These are phyloP conservation scores for Nesometra sesokonis DNA, from an alignment of 35 echinoderm and acorn worm genomes.

Conservation along the genomic window DNA sequence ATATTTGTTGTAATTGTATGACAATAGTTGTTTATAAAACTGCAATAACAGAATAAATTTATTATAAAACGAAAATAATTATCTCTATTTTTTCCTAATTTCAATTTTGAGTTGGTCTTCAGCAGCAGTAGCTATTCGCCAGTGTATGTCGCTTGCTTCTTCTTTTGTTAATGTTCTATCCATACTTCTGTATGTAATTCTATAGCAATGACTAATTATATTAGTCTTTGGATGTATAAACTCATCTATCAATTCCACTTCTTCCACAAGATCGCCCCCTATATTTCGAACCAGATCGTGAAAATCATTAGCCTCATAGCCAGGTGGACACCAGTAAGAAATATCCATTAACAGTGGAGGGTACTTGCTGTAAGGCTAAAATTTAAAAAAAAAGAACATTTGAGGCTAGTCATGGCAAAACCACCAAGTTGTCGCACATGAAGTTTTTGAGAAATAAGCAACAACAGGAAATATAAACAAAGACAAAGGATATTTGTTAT, in stretches of 20 bases:
- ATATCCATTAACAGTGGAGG: conserved; percentile 74
- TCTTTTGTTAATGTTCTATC: conserved; percentile 74
- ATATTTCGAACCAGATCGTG: conserved; percentile 70
- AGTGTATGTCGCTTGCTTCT: conserved; percentile 60
- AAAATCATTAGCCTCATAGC: conserved; percentile 78
- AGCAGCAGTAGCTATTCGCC: conserved; percentile 24
- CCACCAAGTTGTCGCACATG: too few species aligned
- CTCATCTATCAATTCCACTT: conserved; percentile 72
- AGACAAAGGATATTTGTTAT: too few species aligned
- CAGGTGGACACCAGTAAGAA: conserved; percentile 78
- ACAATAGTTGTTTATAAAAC: too few species aligned
- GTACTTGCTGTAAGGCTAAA: conserved; percentile 93
- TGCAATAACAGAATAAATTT: too few species aligned
- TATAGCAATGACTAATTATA: conserved; percentile 64
- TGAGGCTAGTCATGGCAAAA: too few species aligned
- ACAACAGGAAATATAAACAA: too few species aligned
- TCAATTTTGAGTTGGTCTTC: conserved; percentile 38
- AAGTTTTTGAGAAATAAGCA: too few species aligned
- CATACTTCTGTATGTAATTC: conserved; percentile 88
- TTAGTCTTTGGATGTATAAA: conserved; percentile 77
- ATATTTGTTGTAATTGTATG: too few species aligned
- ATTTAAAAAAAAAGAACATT: background rate
- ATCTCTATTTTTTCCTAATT: conserved; percentile 30
- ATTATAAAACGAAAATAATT: too few species aligned
- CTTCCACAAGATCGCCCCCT: conserved; percentile 73